Conservation (phyloP, 1,140 invertebrate genomes). For the Pseudomyrmex concolor region DNA sequence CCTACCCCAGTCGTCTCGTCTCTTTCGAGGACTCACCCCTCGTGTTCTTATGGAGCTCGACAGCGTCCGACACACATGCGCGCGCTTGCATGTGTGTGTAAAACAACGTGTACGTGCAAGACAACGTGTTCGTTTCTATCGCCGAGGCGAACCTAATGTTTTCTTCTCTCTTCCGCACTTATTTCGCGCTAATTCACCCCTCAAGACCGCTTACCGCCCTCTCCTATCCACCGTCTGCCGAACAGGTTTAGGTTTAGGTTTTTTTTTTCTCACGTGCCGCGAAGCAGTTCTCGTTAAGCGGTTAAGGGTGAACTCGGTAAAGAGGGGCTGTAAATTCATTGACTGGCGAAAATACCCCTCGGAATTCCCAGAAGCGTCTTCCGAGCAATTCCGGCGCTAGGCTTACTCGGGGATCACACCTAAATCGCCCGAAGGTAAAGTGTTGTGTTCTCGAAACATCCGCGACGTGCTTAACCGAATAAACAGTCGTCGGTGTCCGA, state of each 20-base stretch:
- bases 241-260: slow-evolving; percentile 76
- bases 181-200: slow-evolving; percentile 84
- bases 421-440: slow-evolving; percentile 33
- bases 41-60: slow-evolving; percentile 64
- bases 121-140: slow-evolving; percentile 63
- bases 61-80: slow-evolving; percentile 31
- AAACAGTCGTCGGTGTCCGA: slow-evolving; percentile 3
- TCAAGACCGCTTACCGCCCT: slow-evolving; percentile 81
- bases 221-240: slow-evolving; percentile 48
- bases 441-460: neutral
- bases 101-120: neutral
- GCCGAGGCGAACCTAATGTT: slow-evolving; percentile 58
- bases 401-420: slow-evolving; percentile 30
- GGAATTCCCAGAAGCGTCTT: slow-evolving; percentile 73
- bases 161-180: slow-evolving; percentile 76
- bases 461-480: neutral
- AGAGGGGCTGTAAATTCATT: slow-evolving; percentile 84
- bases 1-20: slow-evolving; percentile 72
- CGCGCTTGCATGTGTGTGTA: slow-evolving; percentile 3
- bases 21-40: slow-evolving; percentile 69
- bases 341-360: slow-evolving; percentile 82
- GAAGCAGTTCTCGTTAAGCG: slow-evolving; percentile 83
- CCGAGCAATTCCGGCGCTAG: slow-evolving; percentile 54
- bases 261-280: slow-evolving; percentile 83
- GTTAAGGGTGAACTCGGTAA: slow-evolving; percentile 78